Conservation (phyloP, 1,140 invertebrate species). For the silkworm (Bombyx mori) region DNA sequence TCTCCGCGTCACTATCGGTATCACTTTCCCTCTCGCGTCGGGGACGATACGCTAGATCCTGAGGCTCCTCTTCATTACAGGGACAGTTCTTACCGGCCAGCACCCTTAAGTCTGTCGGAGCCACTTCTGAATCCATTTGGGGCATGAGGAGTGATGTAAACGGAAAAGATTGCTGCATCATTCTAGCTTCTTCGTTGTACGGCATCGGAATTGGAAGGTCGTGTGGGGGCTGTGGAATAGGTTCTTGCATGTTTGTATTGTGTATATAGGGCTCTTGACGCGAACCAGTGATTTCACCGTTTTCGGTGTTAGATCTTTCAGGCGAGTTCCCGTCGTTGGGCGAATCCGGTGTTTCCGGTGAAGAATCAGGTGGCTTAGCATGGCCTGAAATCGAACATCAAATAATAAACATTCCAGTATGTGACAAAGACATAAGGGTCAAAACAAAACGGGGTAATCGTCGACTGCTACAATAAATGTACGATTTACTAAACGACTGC, state of each 20-base stretch:
- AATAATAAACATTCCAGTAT: background rate
- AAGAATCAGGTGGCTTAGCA: conserved; percentile 50
- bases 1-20: conserved; percentile 66
- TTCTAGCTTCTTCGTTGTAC: conserved; percentile 38
- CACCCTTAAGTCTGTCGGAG: conserved; percentile 59
- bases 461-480: too few species aligned
- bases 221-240: conserved; percentile 19
- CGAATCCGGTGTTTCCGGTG: conserved; percentile 51
- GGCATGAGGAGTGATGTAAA: conserved; percentile 49
- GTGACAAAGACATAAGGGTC: background rate
- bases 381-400: conserved; percentile 19
- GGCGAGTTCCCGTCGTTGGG: conserved; percentile 46
- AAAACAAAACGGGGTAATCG: background rate
- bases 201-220: conserved; percentile 26
- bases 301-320: conserved; percentile 39
- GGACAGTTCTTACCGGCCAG: conserved; percentile 43
- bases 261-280: conserved; percentile 43
- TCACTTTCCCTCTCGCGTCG: conserved; percentile 45
- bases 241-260: conserved; percentile 27
- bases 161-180: conserved; percentile 47
- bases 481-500: too few species aligned
- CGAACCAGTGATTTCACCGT: conserved; percentile 43
- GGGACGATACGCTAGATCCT: conserved; percentile 46
- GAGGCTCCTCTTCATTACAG: conserved; percentile 49
- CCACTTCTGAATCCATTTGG: conserved; percentile 41